Evolutionary conservation across 2,797 vertebrate species (phyloP).

Genomic region (Menidia menidia): DNA sequence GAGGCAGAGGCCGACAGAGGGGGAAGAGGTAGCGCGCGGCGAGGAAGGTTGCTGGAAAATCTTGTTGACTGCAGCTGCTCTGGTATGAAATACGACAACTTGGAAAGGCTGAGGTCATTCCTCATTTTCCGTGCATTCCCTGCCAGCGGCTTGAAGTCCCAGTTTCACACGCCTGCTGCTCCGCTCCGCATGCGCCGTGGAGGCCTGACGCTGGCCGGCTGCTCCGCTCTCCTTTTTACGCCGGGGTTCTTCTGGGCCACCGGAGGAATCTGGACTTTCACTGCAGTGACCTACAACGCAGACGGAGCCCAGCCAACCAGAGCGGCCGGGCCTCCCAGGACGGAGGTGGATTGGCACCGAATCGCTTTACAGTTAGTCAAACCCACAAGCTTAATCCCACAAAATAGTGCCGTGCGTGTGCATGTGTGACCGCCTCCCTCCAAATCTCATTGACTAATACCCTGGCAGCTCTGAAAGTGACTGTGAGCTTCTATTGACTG

Average conservation of each 20-base stretch:
- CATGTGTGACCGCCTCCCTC: constrained; percentile 31
- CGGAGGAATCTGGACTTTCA: constrained; percentile 32
- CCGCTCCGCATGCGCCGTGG: constrained; percentile 33
- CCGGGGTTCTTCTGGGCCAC: constrained; percentile 57
- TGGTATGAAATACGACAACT: constrained; percentile 51
- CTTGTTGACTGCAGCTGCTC: constrained; percentile 43
- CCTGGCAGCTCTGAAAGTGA: constrained; percentile 51
- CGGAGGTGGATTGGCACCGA: constrained; percentile 58
- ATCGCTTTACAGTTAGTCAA: constrained; percentile 65
- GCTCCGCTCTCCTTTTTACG: constrained; percentile 13
- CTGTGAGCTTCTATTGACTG: constrained; percentile 45
- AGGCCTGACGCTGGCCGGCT: constrained; percentile 32
- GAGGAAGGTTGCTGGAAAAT: constrained; percentile 20
- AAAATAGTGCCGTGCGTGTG: constrained; percentile 42
- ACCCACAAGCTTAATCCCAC: constrained; percentile 65
- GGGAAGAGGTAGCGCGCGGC: constrained; percentile 1
- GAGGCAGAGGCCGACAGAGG: constrained; percentile 1
- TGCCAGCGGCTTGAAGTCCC: constrained; percentile 43
- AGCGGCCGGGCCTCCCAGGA: constrained; percentile 13
- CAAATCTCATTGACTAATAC: constrained; percentile 73
- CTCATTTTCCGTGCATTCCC: constrained; percentile 28
- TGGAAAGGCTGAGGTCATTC: constrained; percentile 65
- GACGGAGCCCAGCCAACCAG: constrained; percentile 25
- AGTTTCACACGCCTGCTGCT: constrained; percentile 27
- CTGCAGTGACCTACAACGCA: constrained; percentile 51